A percentile compares a stretch with the other conserved stretches of the same genome.
Evolutionary conservation across 2,797 vertebrate species (phyloP).

Genomic region (Anomalospiza imberbis): DNA sequence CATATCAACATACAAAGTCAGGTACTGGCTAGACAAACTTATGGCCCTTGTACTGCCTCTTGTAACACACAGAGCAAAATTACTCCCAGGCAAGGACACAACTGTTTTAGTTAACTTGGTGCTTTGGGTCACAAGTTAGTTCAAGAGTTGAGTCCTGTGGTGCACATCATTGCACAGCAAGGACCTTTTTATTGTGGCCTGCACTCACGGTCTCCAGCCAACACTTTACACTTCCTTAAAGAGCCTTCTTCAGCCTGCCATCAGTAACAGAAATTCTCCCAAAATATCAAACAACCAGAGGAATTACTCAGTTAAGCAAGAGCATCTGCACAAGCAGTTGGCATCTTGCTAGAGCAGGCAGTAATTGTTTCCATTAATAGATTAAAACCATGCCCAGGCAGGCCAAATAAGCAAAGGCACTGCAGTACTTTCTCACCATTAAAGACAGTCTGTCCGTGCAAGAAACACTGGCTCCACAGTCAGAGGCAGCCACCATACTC

Average conservation of each 20-base stretch:
- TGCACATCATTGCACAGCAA: not conserved
- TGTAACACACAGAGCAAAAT: not conserved
- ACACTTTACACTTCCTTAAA: not conserved
- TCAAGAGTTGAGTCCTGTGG: not conserved
- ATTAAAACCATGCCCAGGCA: not conserved
- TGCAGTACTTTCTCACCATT: not conserved
- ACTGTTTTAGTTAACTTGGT: not conserved
- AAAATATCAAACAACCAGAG: not conserved
- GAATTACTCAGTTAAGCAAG: not conserved
- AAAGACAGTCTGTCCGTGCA: not conserved
- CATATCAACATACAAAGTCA: not conserved
- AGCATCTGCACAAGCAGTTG: slow-evolving; percentile 8
- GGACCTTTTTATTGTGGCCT: not conserved
- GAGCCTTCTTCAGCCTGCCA: not conserved
- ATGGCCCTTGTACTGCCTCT: not conserved
- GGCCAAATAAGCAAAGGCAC: slow-evolving; percentile 6
- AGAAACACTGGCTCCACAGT: not conserved
- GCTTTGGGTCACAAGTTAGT: not conserved
- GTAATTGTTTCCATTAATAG: slow-evolving; percentile 54
- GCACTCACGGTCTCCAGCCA: not conserved
- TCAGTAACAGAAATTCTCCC: not conserved
- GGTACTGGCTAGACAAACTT: not conserved
- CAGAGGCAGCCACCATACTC: not conserved
- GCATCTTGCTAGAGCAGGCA: not conserved
- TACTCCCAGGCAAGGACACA: not conserved